Percentiles rank a stretch among this genome's conserved stretches.
phyloP scores from a whole-genome alignment of 2,797 vertebrate genomes.

The Coregonus ussuriensis region DNA sequence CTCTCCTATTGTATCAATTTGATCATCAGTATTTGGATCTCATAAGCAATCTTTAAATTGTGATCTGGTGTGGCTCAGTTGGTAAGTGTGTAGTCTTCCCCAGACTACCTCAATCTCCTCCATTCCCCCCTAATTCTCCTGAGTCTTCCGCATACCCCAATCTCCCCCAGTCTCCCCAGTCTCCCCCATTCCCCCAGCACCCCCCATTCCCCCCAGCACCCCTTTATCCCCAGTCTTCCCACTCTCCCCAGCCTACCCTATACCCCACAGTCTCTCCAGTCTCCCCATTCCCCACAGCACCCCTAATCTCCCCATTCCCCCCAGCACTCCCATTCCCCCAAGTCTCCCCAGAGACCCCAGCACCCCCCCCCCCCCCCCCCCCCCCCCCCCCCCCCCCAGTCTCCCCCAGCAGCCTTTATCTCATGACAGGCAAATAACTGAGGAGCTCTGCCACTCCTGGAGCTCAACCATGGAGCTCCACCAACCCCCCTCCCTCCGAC shows the following conservation, averaged over 20 bases:
- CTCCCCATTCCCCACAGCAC: background rate
- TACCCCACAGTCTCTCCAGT: background rate
- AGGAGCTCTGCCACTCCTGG: conserved; percentile 80
- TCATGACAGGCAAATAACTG: conserved; percentile 85
- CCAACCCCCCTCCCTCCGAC: conserved; percentile 50
- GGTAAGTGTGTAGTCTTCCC: background rate
- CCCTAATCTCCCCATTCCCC: too few species aligned
- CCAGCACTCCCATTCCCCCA: too few species aligned
- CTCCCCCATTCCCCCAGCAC: too few species aligned
- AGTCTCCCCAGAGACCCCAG: too few species aligned
- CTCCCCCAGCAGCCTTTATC: conserved; percentile 26
- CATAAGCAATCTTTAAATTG: too few species aligned
- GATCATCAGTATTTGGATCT: too few species aligned
- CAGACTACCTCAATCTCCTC: background rate
- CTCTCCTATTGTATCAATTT: too few species aligned
- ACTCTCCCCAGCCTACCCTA: conserved; percentile 65
- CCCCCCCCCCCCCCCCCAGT: too few species aligned
- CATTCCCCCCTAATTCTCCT: background rate
- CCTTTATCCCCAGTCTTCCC: conserved; percentile 36
- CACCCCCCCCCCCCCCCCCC: too few species aligned
- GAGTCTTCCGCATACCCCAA: background rate
- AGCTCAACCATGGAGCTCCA: conserved; percentile 56
- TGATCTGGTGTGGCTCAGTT: too few species aligned
- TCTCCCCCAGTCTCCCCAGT: background rate
- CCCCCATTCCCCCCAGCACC: too few species aligned